Evolutionary conservation across 1,140 invertebrate genomes (phyloP).

Genomic region (Aporrectodea caliginosa): DNA sequence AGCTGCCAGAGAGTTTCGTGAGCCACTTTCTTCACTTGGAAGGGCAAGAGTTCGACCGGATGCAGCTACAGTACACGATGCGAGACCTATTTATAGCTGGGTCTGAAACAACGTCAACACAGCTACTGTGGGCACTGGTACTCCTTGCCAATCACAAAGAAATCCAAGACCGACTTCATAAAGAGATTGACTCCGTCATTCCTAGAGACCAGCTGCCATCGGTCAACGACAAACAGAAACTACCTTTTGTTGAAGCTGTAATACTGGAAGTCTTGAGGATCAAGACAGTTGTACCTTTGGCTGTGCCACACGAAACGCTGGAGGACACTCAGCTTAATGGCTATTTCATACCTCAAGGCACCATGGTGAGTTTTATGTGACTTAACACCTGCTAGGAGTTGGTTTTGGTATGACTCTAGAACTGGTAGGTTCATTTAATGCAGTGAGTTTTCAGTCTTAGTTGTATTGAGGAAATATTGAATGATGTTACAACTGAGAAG

Average conservation of each 20-base stretch:
- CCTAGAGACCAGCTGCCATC: conserved; percentile 37
- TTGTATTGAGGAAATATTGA: too few species aligned
- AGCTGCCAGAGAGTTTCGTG: background rate
- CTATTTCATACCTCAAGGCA: conserved; percentile 46
- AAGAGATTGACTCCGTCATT: conserved; percentile 48
- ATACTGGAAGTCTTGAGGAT: conserved; percentile 43
- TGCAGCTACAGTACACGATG: conserved; percentile 36
- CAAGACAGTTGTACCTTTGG: conserved; percentile 49
- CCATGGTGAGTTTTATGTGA: conserved; percentile 42
- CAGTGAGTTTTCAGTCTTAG: too few species aligned
- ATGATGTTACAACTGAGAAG: too few species aligned
- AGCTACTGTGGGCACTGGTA: conserved; percentile 49
- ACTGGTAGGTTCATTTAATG: too few species aligned
- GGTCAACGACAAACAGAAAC: conserved; percentile 33
- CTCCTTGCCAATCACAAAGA: conserved; percentile 48
- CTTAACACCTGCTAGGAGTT: too few species aligned
- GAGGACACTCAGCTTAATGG: too few species aligned
- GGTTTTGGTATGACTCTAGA: too few species aligned
- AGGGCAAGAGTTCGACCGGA: background rate
- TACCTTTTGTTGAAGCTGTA: conserved; percentile 44
- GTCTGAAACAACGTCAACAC: conserved; percentile 48
- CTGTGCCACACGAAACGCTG: conserved; percentile 38
- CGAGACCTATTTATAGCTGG: conserved; percentile 46
- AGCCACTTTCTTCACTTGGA: background rate
- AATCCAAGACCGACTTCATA: conserved; percentile 43